Percentiles rank a stretch among this genome's conserved stretches.
Conservation (phyloP, 2,797 vertebrate genomes). For the Balearica regulorum region DNA sequence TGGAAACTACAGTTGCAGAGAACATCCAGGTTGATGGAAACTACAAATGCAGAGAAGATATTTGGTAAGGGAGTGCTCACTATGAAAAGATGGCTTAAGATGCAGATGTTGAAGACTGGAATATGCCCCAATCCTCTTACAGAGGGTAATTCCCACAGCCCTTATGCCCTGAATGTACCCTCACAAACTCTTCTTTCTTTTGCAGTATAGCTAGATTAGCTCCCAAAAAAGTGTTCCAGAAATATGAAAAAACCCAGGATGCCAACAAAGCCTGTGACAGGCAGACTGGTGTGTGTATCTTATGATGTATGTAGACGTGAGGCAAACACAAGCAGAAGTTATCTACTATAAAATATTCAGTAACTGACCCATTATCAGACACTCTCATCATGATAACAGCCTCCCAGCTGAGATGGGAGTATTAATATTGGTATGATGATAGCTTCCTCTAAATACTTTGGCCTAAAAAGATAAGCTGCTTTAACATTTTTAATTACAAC, state of each 20-base stretch:
- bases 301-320: fast-evolving
- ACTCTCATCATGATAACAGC: neutral
- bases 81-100: neutral
- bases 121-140: constrained; percentile 11
- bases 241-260: neutral
- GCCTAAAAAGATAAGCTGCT: constrained; percentile 56
- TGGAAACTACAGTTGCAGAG: neutral
- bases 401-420: neutral
- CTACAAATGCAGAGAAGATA: neutral
- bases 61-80: neutral
- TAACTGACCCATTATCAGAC: neutral
- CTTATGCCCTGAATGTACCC: neutral
- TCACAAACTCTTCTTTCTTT: neutral
- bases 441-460: constrained; percentile 36
- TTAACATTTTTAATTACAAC: constrained; percentile 45
- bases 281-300: neutral
- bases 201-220: neutral
- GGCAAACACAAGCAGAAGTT: neutral
- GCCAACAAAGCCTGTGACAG: neutral
- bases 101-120: neutral
- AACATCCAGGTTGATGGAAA: neutral
- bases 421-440: neutral
- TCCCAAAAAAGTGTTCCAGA: neutral
- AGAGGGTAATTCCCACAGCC: neutral
- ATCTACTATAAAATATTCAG: neutral